Evolutionary conservation across 2,113 vertebrate genomes (phyloP).

Genomic region (Pithys albifrons): DNA sequence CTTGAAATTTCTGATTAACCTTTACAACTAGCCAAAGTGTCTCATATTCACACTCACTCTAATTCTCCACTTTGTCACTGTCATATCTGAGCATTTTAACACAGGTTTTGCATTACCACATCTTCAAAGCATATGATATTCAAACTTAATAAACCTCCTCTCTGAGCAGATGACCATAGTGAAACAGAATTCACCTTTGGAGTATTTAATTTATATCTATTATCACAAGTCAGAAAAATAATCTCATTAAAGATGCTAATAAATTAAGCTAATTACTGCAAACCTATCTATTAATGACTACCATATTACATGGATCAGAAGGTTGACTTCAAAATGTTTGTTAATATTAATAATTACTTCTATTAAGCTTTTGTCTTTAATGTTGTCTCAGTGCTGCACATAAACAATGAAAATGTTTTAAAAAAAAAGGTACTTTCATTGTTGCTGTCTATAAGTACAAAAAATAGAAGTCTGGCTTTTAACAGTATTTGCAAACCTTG

Average conservation of each 20-base stretch:
- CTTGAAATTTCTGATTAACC: not conserved
- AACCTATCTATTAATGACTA: not conserved
- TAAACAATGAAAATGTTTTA: not conserved
- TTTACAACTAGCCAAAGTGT: not conserved
- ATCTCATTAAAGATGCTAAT: not conserved
- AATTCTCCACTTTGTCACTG: not conserved
- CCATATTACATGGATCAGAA: not conserved
- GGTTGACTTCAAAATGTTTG: not conserved
- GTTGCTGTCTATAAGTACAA: not conserved
- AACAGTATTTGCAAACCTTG: not conserved
- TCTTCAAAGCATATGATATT: not conserved
- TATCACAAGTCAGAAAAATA: not conserved
- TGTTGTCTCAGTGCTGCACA: not conserved
- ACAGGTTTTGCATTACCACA: rapidly evolving
- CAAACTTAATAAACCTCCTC: not conserved
- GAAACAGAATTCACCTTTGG: not conserved
- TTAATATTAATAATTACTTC: not conserved
- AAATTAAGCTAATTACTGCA: not conserved
- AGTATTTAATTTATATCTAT: not conserved
- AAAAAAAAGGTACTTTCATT: not conserved
- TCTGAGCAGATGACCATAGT: not conserved
- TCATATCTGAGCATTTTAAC: not conserved
- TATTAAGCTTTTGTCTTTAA: not conserved
- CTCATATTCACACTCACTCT: not conserved
- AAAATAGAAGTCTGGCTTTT: not conserved